phyloP scores from a whole-genome alignment of 30 jellyfish, hydroid and myxozoan genomes.

The Turritopsis rubra region DNA sequence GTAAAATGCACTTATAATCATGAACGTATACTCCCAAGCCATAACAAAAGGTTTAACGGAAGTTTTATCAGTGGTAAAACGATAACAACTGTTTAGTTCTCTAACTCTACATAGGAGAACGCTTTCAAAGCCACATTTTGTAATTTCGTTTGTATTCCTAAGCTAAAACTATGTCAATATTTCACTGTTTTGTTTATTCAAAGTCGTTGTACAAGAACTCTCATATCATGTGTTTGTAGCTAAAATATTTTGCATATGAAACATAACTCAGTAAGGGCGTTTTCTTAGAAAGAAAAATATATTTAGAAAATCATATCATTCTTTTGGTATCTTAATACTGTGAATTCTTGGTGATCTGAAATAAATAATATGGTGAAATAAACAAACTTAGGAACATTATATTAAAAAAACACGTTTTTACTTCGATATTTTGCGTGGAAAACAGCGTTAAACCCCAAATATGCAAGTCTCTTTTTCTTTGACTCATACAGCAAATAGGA shows the following conservation, averaged over 20 bases:
- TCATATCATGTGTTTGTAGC: neutral
- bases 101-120: too few species aligned
- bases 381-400: neutral
- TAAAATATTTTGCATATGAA: too few species aligned
- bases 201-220: neutral
- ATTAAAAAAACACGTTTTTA: too few species aligned
- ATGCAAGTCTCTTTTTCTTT: neutral
- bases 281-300: neutral
- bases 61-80: too few species aligned
- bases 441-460: neutral
- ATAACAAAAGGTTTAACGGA: too few species aligned
- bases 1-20: too few species aligned
- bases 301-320: neutral
- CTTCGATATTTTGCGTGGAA: neutral
- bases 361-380: too few species aligned
- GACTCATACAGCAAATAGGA: neutral
- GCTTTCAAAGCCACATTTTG: too few species aligned
- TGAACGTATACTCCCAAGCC: too few species aligned
- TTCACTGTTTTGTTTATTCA: neutral
- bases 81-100: too few species aligned
- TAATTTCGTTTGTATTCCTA: too few species aligned
- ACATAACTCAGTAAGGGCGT: neutral
- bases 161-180: neutral
- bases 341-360: neutral
- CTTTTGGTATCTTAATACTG: neutral